These are phyloP conservation scores for Heterodera filipjevi DNA, from an alignment of 2,888 invertebrate species.

Conservation along the genomic window DNA sequence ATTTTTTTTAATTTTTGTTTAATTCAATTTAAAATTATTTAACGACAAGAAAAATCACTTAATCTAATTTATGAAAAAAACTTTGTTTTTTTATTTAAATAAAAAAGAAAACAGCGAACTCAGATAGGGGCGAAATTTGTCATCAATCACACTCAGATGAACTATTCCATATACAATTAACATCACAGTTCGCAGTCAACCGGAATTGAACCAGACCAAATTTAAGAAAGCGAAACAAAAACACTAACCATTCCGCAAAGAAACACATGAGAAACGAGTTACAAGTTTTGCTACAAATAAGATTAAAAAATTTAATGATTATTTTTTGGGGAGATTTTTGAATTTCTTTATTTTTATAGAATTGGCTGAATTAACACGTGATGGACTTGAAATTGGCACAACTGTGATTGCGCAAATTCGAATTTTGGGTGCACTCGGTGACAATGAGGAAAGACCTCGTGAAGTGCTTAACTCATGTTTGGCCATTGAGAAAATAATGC, in stretches of 20 bases:
- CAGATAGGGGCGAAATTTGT: conserved; percentile 44
- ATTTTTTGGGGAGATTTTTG: too few species aligned
- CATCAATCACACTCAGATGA: conserved; percentile 38
- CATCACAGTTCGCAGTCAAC: conserved; percentile 34
- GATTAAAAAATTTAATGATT: too few species aligned
- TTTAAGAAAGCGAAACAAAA: not conserved
- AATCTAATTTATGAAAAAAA: not conserved
- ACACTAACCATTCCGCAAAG: too few species aligned
- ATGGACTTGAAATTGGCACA: conserved; percentile 78
- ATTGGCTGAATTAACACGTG: conserved; percentile 79
- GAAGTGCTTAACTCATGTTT: conserved; percentile 69
- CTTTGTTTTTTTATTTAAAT: not conserved
- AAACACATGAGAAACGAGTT: too few species aligned
- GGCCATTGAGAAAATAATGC: conserved; percentile 66
- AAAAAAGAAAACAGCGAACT: conserved; percentile 36
- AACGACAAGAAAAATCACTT: not conserved
- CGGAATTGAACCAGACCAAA: not conserved
- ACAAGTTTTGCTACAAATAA: too few species aligned
- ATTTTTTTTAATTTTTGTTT: not conserved
- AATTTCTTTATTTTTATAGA: conserved; percentile 56
- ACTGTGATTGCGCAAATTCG: conserved; percentile 76
- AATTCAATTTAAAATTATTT: not conserved
- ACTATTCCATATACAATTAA: conserved; percentile 32
- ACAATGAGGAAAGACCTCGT: conserved; percentile 72
- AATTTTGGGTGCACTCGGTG: conserved; percentile 77